phyloP scores from a whole-genome alignment of 2,888 invertebrate genomes.

The Polymixis lichenea region DNA sequence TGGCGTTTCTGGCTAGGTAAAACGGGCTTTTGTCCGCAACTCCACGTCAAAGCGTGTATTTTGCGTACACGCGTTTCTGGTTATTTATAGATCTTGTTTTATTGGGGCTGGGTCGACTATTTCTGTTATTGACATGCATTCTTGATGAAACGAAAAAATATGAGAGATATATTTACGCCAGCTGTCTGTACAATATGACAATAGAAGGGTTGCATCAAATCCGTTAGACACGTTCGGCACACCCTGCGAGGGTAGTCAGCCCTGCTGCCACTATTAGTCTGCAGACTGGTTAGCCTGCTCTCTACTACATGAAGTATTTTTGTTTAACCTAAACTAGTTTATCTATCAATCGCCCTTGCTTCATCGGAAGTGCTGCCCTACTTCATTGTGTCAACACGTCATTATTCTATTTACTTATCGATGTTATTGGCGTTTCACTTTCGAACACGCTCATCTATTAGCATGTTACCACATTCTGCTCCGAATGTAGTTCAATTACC shows the following conservation, averaged over 20 bases:
- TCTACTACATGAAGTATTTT: background rate
- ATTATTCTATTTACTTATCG: constrained; percentile 43
- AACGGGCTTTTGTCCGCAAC: too few species aligned
- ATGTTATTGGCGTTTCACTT: constrained; percentile 49
- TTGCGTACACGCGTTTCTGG: background rate
- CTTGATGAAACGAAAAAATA: background rate
- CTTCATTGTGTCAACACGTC: constrained; percentile 25
- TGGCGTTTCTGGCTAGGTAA: background rate
- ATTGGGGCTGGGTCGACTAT: background rate
- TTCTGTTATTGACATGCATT: background rate
- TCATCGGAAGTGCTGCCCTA: constrained; percentile 36
- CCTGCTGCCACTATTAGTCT: background rate
- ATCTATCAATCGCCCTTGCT: background rate
- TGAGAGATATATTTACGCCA: background rate
- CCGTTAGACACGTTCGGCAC: too few species aligned
- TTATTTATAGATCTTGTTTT: constrained; percentile 23
- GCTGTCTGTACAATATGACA: background rate
- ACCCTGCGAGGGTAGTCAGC: background rate
- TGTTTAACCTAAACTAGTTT: background rate
- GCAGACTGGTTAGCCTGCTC: background rate
- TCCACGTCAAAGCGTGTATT: too few species aligned
- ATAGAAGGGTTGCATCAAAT: too few species aligned
- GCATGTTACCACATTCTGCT: constrained; percentile 33
- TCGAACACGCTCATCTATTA: constrained; percentile 30
- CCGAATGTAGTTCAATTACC: constrained; percentile 58